These are phyloP conservation scores for Apis florea DNA, from an alignment of 1,140 invertebrate species.

Conservation along the genomic window DNA sequence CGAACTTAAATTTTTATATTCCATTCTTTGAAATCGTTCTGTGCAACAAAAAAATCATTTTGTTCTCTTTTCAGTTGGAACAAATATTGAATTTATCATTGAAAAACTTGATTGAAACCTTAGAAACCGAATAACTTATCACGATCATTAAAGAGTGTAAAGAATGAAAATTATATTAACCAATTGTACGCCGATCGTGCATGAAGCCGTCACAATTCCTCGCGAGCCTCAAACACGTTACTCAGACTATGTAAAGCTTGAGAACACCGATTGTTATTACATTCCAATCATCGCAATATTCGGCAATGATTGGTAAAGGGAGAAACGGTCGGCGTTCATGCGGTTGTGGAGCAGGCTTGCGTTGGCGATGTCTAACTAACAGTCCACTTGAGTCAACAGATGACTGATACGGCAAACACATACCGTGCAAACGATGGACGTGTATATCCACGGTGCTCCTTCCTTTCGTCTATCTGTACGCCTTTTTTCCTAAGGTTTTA, in stretches of 20 bases:
- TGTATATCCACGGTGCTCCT: neutral
- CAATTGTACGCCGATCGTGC: neutral
- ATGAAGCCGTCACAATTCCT: neutral
- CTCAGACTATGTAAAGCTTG: neutral
- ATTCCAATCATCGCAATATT: slow-evolving; percentile 33
- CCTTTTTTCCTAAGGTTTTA: slow-evolving; percentile 30
- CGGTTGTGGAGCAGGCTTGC: slow-evolving; percentile 38
- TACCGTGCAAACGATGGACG: neutral
- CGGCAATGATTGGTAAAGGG: slow-evolving; percentile 22
- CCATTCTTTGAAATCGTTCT: too few species aligned
- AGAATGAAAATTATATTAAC: neutral
- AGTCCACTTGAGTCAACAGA: slow-evolving; percentile 71
- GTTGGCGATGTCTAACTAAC: slow-evolving; percentile 71
- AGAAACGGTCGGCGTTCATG: slow-evolving; percentile 21
- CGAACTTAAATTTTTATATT: too few species aligned
- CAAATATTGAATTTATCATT: too few species aligned
- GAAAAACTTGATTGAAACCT: too few species aligned
- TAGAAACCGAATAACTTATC: neutral
- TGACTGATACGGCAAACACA: slow-evolving; percentile 67
- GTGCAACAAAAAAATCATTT: neutral
- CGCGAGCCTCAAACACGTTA: slow-evolving; percentile 13
- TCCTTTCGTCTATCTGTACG: slow-evolving; percentile 19
- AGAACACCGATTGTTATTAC: slow-evolving; percentile 34
- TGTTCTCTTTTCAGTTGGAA: too few species aligned
- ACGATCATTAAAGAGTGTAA: neutral